Evolutionary conservation across 2,797 vertebrate species (phyloP).

Genomic region (Squalus acanthias): DNA sequence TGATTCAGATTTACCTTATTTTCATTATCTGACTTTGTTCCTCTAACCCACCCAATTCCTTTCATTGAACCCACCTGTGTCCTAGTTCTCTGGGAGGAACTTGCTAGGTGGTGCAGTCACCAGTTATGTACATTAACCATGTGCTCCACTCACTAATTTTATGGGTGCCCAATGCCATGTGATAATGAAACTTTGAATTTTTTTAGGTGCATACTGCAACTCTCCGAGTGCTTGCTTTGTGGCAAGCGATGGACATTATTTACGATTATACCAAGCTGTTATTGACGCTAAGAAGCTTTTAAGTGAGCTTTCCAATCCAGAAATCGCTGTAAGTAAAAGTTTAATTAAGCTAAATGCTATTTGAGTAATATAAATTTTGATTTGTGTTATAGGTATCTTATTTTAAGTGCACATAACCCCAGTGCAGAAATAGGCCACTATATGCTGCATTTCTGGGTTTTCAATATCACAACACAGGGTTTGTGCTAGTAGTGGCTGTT

Average conservation of each 20-base stretch:
- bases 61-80: neutral
- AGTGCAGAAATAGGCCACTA: neutral
- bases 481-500: neutral
- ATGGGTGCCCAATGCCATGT: neutral
- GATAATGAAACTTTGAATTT: neutral
- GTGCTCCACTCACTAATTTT: neutral
- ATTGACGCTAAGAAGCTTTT: slow-evolving; percentile 95
- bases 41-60: neutral
- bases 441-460: neutral
- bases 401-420: neutral
- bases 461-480: neutral
- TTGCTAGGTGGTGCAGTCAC: neutral
- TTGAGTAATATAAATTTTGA: slow-evolving; percentile 9
- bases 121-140: neutral
- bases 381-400: neutral
- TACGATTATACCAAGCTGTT: slow-evolving; percentile 92
- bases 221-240: slow-evolving; percentile 97
- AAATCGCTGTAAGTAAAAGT: slow-evolving; percentile 82
- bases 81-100: neutral
- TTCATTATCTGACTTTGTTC: neutral
- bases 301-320: slow-evolving; percentile 88
- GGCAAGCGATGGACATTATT: slow-evolving; percentile 88
- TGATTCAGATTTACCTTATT: neutral
- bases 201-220: slow-evolving; percentile 87
- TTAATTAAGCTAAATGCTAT: slow-evolving; percentile 34